Percentiles rank a stretch among this genome's conserved stretches.
Evolutionary conservation across 2,113 vertebrate species (phyloP).

Genomic region (Colius striatus): DNA sequence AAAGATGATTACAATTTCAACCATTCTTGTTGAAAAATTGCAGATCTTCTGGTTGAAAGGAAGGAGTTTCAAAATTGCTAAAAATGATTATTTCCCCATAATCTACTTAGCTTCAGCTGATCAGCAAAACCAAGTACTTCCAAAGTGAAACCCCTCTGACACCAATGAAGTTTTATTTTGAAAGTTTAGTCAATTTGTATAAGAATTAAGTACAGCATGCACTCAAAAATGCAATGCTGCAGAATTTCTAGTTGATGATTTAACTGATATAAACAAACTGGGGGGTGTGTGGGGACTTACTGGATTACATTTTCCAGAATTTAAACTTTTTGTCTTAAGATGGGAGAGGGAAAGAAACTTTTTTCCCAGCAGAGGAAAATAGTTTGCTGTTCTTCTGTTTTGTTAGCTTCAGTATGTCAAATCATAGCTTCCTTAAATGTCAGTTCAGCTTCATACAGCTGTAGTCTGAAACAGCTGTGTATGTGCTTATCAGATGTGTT

Average conservation of each 20-base stretch:
- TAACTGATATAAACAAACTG: not conserved
- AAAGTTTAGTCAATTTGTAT: not conserved
- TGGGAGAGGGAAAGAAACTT: too few relatives aligned
- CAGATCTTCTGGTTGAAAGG: not conserved
- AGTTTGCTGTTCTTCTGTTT: not conserved
- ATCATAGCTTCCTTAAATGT: not conserved
- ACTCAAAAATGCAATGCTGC: not conserved
- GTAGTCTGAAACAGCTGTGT: not conserved
- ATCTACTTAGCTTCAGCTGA: not conserved
- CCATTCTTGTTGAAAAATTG: not conserved
- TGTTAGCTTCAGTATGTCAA: not conserved
- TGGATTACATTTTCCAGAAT: not conserved
- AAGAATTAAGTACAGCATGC: not conserved
- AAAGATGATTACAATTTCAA: not conserved
- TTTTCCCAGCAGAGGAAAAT: not conserved
- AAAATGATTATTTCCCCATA: not conserved
- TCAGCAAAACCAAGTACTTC: not conserved
- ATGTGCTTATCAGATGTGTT: not conserved
- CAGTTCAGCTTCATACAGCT: not conserved
- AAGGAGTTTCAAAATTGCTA: not conserved
- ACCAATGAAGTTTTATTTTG: not conserved
- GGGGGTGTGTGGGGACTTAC: not conserved
- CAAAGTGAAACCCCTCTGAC: not conserved
- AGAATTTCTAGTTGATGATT: not conserved
- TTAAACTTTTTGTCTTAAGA: not conserved